These are phyloP conservation scores for Caenorhabditis sinica DNA, from an alignment of 2,888 invertebrate genomes.

Conservation along the genomic window DNA sequence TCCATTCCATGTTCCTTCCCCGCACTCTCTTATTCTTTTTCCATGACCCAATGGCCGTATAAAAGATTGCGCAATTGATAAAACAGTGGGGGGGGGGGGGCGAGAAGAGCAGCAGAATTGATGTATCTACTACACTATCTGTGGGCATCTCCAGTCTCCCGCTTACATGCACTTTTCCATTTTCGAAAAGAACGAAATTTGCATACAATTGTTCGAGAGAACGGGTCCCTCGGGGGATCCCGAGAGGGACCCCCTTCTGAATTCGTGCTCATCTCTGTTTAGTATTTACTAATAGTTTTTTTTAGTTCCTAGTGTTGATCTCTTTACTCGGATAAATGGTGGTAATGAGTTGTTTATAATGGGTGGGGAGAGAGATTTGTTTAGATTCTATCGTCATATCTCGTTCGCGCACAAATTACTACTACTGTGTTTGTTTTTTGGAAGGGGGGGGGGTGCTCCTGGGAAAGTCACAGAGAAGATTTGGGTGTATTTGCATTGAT, in stretches of 20 bases:
- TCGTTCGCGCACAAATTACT: constrained; percentile 18
- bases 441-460: background rate
- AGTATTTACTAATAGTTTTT: constrained; percentile 27
- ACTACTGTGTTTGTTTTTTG: background rate
- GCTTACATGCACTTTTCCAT: constrained; percentile 56
- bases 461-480: too few relatives aligned
- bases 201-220: constrained; percentile 31
- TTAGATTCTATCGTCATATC: constrained; percentile 11
- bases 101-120: constrained; percentile 38
- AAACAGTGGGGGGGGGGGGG: constrained; percentile 19
- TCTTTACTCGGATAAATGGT: too few relatives aligned
- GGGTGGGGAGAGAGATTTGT: background rate
- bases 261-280: constrained; percentile 23
- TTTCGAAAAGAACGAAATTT: constrained; percentile 40
- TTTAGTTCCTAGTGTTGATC: background rate
- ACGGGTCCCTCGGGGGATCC: background rate
- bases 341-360: constrained; percentile 23
- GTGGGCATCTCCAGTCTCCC: constrained; percentile 23
- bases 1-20: constrained; percentile 12
- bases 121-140: constrained; percentile 44
- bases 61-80: constrained; percentile 70
- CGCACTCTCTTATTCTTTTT: constrained; percentile 9
- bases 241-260: background rate
- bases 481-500: too few relatives aligned
- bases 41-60: constrained; percentile 51